Conservation (phyloP, 2,113 vertebrate genomes). For the Reinhardtius hippoglossoides region DNA sequence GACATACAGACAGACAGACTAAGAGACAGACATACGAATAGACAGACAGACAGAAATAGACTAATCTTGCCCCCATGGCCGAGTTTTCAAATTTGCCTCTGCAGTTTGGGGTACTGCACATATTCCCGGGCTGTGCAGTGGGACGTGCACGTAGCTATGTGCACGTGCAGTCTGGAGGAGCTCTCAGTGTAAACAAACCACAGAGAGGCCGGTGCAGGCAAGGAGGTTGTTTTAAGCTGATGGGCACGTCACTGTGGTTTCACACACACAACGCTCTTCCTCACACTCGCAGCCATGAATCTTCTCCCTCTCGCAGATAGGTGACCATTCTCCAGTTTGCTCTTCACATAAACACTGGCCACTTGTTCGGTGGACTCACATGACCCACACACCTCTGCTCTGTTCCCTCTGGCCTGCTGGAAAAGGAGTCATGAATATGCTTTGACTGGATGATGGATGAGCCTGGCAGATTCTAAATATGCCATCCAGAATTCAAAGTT, state of each 20-base stretch:
- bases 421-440: conserved; percentile 21
- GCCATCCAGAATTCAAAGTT: conserved; percentile 60
- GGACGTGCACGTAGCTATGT: neutral
- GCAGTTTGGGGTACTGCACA: conserved; percentile 14
- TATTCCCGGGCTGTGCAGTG: conserved; percentile 40
- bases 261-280: conserved; percentile 57
- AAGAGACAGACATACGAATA: neutral
- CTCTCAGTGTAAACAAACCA: conserved; percentile 74
- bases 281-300: conserved; percentile 30
- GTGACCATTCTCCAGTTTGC: conserved; percentile 71
- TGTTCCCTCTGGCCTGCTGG: conserved; percentile 18
- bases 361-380: conserved; percentile 35
- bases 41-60: neutral
- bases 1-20: neutral
- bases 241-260: conserved; percentile 66
- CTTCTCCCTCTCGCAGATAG: conserved; percentile 60
- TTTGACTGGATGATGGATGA: conserved; percentile 68
- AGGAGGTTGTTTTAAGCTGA: conserved; percentile 60
- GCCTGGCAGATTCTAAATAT: conserved; percentile 64
- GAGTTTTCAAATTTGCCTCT: conserved; percentile 24
- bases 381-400: conserved; percentile 28
- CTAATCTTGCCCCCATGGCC: neutral
- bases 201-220: conserved; percentile 60
- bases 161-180: conserved; percentile 61
- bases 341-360: conserved; percentile 60